phyloP scores from a whole-genome alignment of 2,113 vertebrate genomes.

The Platysternon megacephalum region DNA sequence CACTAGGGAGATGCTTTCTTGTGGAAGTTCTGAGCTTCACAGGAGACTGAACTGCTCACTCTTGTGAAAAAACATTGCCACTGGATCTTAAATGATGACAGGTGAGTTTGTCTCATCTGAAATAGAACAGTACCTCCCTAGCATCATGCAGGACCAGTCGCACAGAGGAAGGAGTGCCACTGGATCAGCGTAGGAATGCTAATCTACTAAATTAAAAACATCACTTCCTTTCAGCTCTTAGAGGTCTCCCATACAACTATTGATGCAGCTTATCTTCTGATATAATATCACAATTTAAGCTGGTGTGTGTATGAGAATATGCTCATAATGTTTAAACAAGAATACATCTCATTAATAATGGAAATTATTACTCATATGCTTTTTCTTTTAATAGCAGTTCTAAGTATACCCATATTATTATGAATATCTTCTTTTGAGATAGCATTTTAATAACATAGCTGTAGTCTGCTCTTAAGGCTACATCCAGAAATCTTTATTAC shows the following conservation, averaged over 20 bases:
- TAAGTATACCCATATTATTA: background rate
- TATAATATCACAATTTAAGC: background rate
- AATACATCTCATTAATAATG: background rate
- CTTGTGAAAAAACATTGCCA: background rate
- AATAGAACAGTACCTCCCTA: background rate
- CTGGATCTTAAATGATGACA: background rate
- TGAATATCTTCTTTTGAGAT: slow-evolving; percentile 8
- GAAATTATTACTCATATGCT: background rate
- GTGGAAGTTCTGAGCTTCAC: background rate
- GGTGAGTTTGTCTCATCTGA: too few species aligned
- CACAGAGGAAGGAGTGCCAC: background rate
- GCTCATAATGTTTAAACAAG: slow-evolving; percentile 6
- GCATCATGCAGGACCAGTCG: rapidly evolving
- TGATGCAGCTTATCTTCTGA: background rate
- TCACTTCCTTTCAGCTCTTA: background rate
- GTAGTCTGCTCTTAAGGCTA: background rate
- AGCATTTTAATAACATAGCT: slow-evolving; percentile 26
- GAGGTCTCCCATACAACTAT: rapidly evolving
- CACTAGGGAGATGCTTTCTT: background rate
- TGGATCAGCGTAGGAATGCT: background rate
- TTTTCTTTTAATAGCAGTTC: slow-evolving; percentile 7
- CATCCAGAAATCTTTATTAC: background rate
- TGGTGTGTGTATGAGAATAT: background rate
- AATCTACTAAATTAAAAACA: background rate
- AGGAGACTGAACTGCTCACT: background rate